These are phyloP conservation scores for Labia minor DNA, from an alignment of 2,888 invertebrate species.

Conservation along the genomic window DNA sequence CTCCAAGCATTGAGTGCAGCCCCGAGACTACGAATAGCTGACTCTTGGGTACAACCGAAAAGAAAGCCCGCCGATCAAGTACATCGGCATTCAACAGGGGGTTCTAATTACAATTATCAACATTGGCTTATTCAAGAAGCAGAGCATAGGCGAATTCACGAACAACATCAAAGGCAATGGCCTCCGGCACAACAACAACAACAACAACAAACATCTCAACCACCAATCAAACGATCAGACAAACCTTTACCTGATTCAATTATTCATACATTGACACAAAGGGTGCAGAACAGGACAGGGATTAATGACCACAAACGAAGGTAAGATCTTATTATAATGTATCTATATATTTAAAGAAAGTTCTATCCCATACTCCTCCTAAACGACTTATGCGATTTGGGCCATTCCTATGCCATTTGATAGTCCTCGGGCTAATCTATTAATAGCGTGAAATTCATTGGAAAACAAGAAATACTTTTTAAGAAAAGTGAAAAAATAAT, in stretches of 20 bases:
- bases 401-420: no score
- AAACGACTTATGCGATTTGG: no score
- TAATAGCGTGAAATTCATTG: no score
- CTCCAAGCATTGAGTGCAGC: conserved; percentile 63
- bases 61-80: conserved; percentile 47
- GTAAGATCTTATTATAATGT: not conserved
- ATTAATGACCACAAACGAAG: conserved; percentile 33
- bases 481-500: no score
- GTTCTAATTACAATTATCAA: conserved; percentile 55
- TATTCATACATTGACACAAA: conserved; percentile 56
- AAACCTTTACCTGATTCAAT: conserved; percentile 61
- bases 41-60: conserved; percentile 62
- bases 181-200: conserved; percentile 34
- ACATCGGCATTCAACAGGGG: conserved; percentile 38
- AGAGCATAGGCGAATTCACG: conserved; percentile 68
- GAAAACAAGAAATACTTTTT: no score
- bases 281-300: conserved; percentile 48
- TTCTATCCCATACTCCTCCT: no score
- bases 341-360: no score
- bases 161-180: conserved; percentile 43
- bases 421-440: no score
- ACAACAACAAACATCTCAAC: conserved; percentile 25
- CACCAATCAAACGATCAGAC: conserved; percentile 36
- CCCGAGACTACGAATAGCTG: conserved; percentile 58
- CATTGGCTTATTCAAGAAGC: conserved; percentile 94